phyloP scores from a whole-genome alignment of 1,140 invertebrate species.

The Papilio glaucus region DNA sequence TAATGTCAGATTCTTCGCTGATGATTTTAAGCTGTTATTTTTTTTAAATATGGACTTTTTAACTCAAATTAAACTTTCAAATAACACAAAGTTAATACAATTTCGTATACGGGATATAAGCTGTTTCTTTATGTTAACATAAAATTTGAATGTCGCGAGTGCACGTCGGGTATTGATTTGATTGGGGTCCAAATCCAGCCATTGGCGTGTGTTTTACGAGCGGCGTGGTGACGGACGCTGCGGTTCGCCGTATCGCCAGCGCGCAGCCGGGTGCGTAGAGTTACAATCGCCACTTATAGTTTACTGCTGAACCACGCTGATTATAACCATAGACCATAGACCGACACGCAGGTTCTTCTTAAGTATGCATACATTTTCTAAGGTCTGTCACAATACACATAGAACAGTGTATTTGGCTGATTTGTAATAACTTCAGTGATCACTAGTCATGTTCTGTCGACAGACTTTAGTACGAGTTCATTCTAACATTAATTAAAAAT shows the following conservation, averaged over 20 bases:
- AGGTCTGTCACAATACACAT: background rate
- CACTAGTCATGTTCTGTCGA: too few relatives aligned
- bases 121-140: slow-evolving; percentile 15
- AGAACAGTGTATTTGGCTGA: background rate
- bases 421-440: too few relatives aligned
- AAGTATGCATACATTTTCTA: background rate
- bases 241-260: slow-evolving; percentile 2
- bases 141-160: slow-evolving; percentile 29
- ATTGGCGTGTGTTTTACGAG: slow-evolving; percentile 33
- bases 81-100: background rate
- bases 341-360: background rate
- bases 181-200: slow-evolving; percentile 32
- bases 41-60: too few relatives aligned
- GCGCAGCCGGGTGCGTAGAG: background rate
- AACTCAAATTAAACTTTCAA: background rate
- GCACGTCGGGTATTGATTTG: slow-evolving; percentile 27
- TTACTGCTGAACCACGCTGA: background rate
- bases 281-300: slow-evolving; percentile 24
- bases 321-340: slow-evolving; percentile 3
- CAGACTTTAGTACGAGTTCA: too few relatives aligned
- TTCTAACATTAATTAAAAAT: too few relatives aligned
- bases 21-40: too few relatives aligned
- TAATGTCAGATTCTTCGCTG: too few relatives aligned
- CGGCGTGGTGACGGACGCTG: slow-evolving; percentile 2
- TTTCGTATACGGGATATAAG: background rate